Evolutionary conservation across 1,140 invertebrate genomes (phyloP).

Genomic region (Drosophila sucinea): DNA sequence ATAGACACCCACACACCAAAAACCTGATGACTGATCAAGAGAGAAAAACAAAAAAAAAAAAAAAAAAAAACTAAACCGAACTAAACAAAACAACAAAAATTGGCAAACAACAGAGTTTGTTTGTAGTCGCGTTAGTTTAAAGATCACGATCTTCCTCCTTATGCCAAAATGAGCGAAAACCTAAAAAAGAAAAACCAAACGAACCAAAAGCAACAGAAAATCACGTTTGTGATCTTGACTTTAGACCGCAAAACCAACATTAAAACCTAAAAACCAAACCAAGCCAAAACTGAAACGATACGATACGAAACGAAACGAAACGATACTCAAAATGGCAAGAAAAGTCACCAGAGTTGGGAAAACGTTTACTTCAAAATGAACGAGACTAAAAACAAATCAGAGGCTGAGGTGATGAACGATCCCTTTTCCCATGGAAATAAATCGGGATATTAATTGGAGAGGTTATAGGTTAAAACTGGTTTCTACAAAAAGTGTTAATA

Average conservation of each 20-base stretch:
- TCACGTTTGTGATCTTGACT: constrained; percentile 80
- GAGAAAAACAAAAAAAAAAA: constrained; percentile 35
- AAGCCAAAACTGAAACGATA: constrained; percentile 38
- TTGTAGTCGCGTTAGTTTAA: constrained; percentile 67
- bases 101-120: constrained; percentile 34
- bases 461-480: too few relatives aligned
- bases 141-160: constrained; percentile 75
- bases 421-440: neutral
- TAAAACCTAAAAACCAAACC: constrained; percentile 36
- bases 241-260: constrained; percentile 52
- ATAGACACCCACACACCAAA: constrained; percentile 47
- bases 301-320: constrained; percentile 48
- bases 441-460: too few relatives aligned
- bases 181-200: constrained; percentile 35
- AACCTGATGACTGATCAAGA: constrained; percentile 73
- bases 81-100: constrained; percentile 21
- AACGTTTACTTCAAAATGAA: constrained; percentile 1
- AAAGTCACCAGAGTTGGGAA: constrained; percentile 33
- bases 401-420: constrained; percentile 6
- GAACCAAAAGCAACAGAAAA: constrained; percentile 59
- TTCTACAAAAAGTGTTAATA: too few relatives aligned
- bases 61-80: constrained; percentile 39
- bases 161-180: constrained; percentile 63
- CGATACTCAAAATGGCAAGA: constrained; percentile 70
- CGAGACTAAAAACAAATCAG: constrained; percentile 16